Base-by-base conservation (phyloP, 2,888 invertebrate species). In the Chouioia cunea region DNA sequence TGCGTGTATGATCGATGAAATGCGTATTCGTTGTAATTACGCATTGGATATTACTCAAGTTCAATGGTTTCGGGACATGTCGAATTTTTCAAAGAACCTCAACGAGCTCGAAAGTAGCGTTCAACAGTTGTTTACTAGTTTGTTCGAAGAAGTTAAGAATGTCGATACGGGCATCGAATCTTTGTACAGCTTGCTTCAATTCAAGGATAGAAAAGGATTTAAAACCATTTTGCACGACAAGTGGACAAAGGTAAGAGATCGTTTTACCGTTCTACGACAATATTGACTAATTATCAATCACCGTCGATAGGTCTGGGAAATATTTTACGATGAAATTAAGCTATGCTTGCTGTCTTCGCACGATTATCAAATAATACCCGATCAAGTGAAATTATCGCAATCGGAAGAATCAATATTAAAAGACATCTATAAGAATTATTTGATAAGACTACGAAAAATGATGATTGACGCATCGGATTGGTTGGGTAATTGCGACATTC, bases 271-370 rank as follows among this genome's bases (percentile, higher is more conserved):
- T 27, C 6, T 27, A 27, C 6, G 3, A 4, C 27, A 23, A 36
- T 36, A 56, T 10, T 23, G 15, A 36, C 6, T 27, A 27, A 27
- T 4, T 27, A 62, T 48, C 14, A 46, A 15, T 67, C 47, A 4
- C 43, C 22, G 43, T 2, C 4, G 48, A 44, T 16, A 73, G 73
- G 65, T 73, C 14, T 73, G 71, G 71, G 15, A 68, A 43, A 50
- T 68, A 2, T 73, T 87, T 90, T 58, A 92, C 91, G 0, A 88
- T 90, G 64, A 88, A 91, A 76, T 88, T 92, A 56, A 88, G 43
- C 10, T 52, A 0, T 57, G 68, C 18, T 44, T 57, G 0, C 27
- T 57, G 20, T 27, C 48, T 4, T 27, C 23, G 10, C 10, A 14
- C 15, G 57, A 65, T 10, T 23, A 22, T 6, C 65, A 65, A 18